phyloP scores from a whole-genome alignment of 1,140 invertebrate species.

The Zaprionus kolodkinae region DNA sequence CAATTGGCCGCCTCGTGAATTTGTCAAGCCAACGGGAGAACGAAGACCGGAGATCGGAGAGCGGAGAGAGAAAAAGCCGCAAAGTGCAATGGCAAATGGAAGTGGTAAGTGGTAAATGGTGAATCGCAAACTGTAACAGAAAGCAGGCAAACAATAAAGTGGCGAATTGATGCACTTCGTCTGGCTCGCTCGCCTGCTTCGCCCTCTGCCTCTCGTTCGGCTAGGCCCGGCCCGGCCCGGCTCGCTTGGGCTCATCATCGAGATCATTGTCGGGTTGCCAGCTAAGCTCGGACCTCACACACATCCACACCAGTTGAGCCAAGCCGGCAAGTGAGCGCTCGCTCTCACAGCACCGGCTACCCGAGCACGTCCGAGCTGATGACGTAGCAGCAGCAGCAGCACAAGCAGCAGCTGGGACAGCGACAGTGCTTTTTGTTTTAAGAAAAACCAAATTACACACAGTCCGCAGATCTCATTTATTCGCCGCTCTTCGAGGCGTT shows the following conservation, averaged over 20 bases:
- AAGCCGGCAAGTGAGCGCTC: constrained; percentile 47
- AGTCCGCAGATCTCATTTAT: constrained; percentile 82
- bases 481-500: constrained; percentile 78
- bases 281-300: constrained; percentile 61
- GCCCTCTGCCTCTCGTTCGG: background rate
- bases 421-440: constrained; percentile 72
- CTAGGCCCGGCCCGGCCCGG: background rate
- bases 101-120: background rate
- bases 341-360: constrained; percentile 37
- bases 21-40: constrained; percentile 62
- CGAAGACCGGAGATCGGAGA: background rate
- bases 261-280: constrained; percentile 61
- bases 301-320: constrained; percentile 60
- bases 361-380: constrained; percentile 32
- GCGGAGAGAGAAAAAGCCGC: constrained; percentile 41
- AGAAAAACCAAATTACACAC: constrained; percentile 80
- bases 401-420: constrained; percentile 23
- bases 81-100: constrained; percentile 57
- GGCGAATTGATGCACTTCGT: constrained; percentile 68
- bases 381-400: constrained; percentile 47
- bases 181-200: constrained; percentile 11
- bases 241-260: constrained; percentile 58
- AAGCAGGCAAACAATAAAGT: constrained; percentile 76
- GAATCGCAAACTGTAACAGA: constrained; percentile 66
- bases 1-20: constrained; percentile 62